Percentiles rank a stretch among this genome's conserved stretches.
Evolutionary conservation across 2,888 invertebrate genomes (phyloP).

Genomic region (Himalopsyche anomala): DNA sequence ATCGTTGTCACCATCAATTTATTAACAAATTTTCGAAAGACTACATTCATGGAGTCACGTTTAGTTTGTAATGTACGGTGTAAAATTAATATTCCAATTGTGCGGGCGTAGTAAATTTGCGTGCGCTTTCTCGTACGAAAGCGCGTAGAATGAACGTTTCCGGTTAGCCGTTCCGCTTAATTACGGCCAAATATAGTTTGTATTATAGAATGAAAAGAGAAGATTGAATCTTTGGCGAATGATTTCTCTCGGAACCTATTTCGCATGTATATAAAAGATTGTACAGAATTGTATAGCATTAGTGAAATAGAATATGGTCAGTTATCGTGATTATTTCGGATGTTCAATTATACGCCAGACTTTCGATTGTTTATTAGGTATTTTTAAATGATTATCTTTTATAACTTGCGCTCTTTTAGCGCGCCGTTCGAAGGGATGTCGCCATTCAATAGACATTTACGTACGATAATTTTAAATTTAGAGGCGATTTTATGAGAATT

Average conservation of each 20-base stretch:
- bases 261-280: constrained; percentile 5
- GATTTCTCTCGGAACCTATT: not conserved
- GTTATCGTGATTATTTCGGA: constrained; percentile 5
- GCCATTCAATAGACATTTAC: not conserved
- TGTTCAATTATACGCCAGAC: not conserved
- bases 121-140: not conserved
- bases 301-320: constrained; percentile 27
- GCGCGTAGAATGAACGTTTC: not conserved
- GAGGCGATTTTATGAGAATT: constrained; percentile 27
- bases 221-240: not conserved
- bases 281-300: constrained; percentile 8
- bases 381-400: constrained; percentile 5
- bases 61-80: constrained; percentile 46
- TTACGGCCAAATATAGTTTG: constrained; percentile 15
- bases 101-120: constrained; percentile 7
- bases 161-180: not conserved
- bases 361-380: constrained; percentile 20
- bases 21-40: constrained; percentile 61
- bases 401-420: constrained; percentile 6
- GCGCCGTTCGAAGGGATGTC: not conserved
- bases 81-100: constrained; percentile 37
- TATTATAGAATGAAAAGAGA: not conserved
- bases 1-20: constrained; percentile 57
- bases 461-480: constrained; percentile 16
- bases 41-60: constrained; percentile 53